These are phyloP conservation scores for Pseudoips prasinana DNA, from an alignment of 2,888 invertebrate genomes.

Conservation along the genomic window DNA sequence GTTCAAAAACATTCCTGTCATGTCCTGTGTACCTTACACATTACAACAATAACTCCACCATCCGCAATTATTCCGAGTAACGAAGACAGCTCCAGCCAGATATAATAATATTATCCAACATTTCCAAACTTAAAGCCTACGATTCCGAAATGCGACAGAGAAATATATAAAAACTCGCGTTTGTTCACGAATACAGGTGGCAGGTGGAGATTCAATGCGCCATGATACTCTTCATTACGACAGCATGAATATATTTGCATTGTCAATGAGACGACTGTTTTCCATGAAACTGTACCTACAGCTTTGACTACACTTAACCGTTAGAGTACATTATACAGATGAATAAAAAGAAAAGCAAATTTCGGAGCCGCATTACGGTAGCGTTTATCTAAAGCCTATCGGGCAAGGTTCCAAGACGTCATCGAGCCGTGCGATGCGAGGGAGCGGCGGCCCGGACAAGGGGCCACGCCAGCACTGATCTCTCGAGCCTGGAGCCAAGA, in stretches of 20 bases:
- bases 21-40: constrained; percentile 10
- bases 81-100: constrained; percentile 28
- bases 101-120: constrained; percentile 33
- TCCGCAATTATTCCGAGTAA: constrained; percentile 39
- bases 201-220: constrained; percentile 35
- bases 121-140: constrained; percentile 35
- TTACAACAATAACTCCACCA: constrained; percentile 26
- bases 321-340: constrained; percentile 13
- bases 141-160: constrained; percentile 25
- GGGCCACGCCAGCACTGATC: constrained; percentile 47
- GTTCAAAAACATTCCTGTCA: constrained; percentile 24
- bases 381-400: constrained; percentile 61
- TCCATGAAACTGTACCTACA: constrained; percentile 14
- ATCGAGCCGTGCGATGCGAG: constrained; percentile 43
- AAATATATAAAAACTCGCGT: constrained; percentile 28
- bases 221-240: constrained; percentile 39
- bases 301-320: constrained; percentile 14
- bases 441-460: constrained; percentile 18
- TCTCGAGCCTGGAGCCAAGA: constrained; percentile 47
- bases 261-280: constrained; percentile 30
- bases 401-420: constrained; percentile 71
- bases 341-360: constrained; percentile 24
- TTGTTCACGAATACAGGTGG: constrained; percentile 33
- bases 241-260: constrained; percentile 40
- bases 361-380: constrained; percentile 52